phyloP scores from a whole-genome alignment of 2,888 invertebrate genomes.

The Lacanobia wlatinum region DNA sequence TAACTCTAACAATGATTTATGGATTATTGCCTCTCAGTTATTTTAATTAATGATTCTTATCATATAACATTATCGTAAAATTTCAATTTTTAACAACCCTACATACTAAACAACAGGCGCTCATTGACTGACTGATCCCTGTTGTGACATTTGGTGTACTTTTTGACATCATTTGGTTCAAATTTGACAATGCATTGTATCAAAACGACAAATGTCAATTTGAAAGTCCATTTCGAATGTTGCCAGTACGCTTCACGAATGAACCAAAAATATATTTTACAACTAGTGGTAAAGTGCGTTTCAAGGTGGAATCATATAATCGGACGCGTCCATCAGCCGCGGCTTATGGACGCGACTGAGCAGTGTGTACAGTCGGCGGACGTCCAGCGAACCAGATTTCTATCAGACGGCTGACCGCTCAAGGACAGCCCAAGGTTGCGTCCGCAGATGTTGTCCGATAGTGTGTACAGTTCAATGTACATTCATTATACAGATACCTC shows the following conservation, averaged over 20 bases:
- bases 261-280: no score
- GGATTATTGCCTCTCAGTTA: slow-evolving; percentile 15
- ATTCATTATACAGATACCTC: no score
- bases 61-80: slow-evolving; percentile 35
- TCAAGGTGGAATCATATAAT: no score
- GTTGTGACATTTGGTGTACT: slow-evolving; percentile 37
- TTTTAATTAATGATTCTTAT: slow-evolving; percentile 51
- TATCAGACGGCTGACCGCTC: no score
- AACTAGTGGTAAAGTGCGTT: no score
- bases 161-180: slow-evolving; percentile 8
- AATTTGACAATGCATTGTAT: background rate
- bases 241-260: background rate
- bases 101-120: slow-evolving; percentile 47
- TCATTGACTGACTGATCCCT: slow-evolving; percentile 25
- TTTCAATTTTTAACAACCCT: slow-evolving; percentile 38
- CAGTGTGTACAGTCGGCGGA: no score
- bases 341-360: no score
- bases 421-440: no score
- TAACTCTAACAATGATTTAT: slow-evolving; percentile 29
- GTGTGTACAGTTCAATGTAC: no score
- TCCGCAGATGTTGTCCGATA: no score
- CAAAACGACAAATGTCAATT: slow-evolving; percentile 6
- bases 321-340: no score
- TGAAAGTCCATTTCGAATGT: background rate
- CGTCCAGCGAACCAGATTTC: no score